Evolutionary conservation across 2,888 invertebrate species (phyloP), one percentile per base, ranked within the genome.

Genomic region (Orchesella flavescens): DNA sequence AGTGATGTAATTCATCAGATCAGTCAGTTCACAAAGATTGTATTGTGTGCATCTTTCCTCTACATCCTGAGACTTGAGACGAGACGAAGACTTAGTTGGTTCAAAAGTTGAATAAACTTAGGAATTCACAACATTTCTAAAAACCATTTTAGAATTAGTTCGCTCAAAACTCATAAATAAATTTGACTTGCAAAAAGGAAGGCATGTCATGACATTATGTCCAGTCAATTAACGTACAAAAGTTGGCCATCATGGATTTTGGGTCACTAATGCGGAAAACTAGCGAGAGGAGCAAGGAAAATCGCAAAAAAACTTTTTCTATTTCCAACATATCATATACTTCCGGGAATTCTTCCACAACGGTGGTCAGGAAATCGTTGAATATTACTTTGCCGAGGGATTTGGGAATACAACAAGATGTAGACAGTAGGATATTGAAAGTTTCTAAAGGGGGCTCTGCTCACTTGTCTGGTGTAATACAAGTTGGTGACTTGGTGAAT

Each of bases 401-500:
- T 24, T 63, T 81, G 9, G 81, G 69, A 0, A 68, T 81, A 53
- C 74, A 81, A 34, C 81, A 81, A 49, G 81, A 81, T 17, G 69
- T 24, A 19, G 81, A 81, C 53, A 59, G 73, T 17, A 61, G 87
- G 69, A 80, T 88, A 49, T 61, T 87, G 19, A 80, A 80, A 65
- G 46, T 88, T n/a, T 34, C 59, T 10, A 79, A 84, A 61, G 85
- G 84, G 15, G 85, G 86, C 15, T 85, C 87, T n/a, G 87, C 87
- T 55, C 87, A 87, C 76, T 63, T 83, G 4, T 84, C 85, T 10
- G 87, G 87, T 49, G 85, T 88, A 49, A 77, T 88, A 44, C 88
- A 88, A 84, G 69, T 88, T 65, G 88, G 88, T n/a, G 88, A 88
- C 55, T 44, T 87, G 43, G 69, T 86, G 19, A 80, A 86, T 17